Base-by-base conservation (phyloP, 2,113 vertebrate genomes). In the Tenebrosternarchus preto region DNA sequence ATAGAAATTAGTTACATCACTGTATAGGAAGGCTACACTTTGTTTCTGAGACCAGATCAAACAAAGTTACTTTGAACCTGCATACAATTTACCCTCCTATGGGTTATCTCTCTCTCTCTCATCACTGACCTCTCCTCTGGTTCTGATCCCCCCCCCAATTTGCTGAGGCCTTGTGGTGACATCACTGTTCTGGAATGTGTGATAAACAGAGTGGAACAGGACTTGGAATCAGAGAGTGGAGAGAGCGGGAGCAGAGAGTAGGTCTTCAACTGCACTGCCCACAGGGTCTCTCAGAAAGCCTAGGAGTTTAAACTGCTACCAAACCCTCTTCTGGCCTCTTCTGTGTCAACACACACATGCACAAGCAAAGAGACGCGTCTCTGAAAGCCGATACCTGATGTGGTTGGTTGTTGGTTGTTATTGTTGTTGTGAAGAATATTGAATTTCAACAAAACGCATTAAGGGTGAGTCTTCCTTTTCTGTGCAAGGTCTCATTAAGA, bases 181-280 rank as follows among this genome's bases (percentile, higher is more conserved):
- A 89, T 92, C 86, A 89, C 86, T 74, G 78, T 55, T 85, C 82
- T 86, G 91, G 91, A 92, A 93, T 93, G 92, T 90, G 88, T 85
- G 86, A 85, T 89, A 88, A 89, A 88, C 85, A 85, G 77, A 84
- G 70, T 80, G 78, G 78, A 81, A 77, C 74, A 63, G 63, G 81
- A 83, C 85, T 61, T 20, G 50, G 85, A 77, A 78, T 78, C 64
- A 25, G 81, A 25, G 70, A 75, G 31, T 31, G 15, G 55, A 74
- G 19, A 33, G 53, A 7, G 70, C 29, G 63, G 59, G 56, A 67
- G 82, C 25, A 76, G 72, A 70, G 63, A 72, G 70, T 29, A 72
- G 78, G 86, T 80, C 43, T 81, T 78, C 17, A 46, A 22, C 63
- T 77, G 83, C 84, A 86, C 86, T 81, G 68, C 24, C 60, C 39